These are phyloP conservation scores for Aphidius gifuensis DNA, from an alignment of 1,140 invertebrate species.

Conservation along the genomic window DNA sequence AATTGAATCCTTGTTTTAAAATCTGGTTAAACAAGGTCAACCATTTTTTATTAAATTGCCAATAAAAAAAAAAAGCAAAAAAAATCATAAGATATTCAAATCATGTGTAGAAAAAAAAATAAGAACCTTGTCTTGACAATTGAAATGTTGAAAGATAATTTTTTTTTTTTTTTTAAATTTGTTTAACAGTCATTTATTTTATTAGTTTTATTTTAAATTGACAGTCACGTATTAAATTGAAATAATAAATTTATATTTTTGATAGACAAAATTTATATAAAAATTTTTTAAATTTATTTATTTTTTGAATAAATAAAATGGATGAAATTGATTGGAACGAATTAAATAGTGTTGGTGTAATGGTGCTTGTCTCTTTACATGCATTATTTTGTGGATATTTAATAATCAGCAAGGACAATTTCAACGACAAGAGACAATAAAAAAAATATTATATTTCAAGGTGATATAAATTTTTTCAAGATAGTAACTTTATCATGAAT, in stretches of 20 bases:
- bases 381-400: slow-evolving; percentile 16
- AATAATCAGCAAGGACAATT: slow-evolving; percentile 1
- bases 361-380: slow-evolving; percentile 21
- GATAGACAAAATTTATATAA: not conserved
- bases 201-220: not conserved
- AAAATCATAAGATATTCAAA: too few species aligned
- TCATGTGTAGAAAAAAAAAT: too few species aligned
- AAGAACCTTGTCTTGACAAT: too few species aligned
- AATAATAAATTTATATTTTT: not conserved
- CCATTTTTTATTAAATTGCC: too few species aligned
- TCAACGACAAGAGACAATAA: slow-evolving; percentile 2
- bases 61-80: too few species aligned
- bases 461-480: slow-evolving; percentile 6
- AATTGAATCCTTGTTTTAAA: too few species aligned
- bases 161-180: too few species aligned
- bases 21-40: too few species aligned
- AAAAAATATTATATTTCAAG: not conserved
- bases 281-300: not conserved
- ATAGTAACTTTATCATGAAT: not conserved
- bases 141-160: too few species aligned
- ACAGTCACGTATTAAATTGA: not conserved
- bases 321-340: slow-evolving; percentile 23
- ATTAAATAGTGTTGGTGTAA: slow-evolving; percentile 18
- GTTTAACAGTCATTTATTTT: too few species aligned
- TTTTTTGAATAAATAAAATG: slow-evolving; percentile 4